Conservation (phyloP, 2,113 vertebrate species). For the Passer domesticus region DNA sequence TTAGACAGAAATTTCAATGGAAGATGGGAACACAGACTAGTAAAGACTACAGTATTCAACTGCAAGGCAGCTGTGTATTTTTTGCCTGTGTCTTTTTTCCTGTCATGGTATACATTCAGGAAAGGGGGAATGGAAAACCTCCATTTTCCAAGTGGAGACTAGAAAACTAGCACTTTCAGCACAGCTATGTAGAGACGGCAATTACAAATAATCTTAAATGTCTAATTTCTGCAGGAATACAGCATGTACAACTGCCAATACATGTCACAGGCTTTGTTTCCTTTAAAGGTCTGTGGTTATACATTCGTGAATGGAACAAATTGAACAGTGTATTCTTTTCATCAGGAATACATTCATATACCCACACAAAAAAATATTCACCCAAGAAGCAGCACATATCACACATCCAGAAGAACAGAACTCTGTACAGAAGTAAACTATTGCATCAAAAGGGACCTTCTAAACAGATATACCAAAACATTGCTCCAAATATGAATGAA, state of each 20-base stretch:
- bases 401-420: neutral
- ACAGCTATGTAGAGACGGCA: neutral
- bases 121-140: neutral
- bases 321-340: neutral
- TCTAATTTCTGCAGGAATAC: neutral
- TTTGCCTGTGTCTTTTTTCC: neutral
- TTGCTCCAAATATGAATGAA: neutral
- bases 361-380: neutral
- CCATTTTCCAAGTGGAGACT: neutral
- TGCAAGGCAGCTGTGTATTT: neutral
- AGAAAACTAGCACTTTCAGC: neutral
- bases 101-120: rapidly evolving
- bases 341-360: neutral
- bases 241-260: neutral
- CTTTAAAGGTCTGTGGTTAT: neutral
- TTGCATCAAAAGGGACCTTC: neutral
- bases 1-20: neutral
- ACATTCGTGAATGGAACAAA: neutral
- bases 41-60: neutral
- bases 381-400: neutral
- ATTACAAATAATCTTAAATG: neutral
- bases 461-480: neutral
- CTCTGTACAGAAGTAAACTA: neutral
- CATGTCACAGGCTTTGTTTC: neutral
- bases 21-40: neutral